These are phyloP conservation scores for Melolontha melolontha DNA, from an alignment of 2,888 invertebrate species.

Conservation along the genomic window DNA sequence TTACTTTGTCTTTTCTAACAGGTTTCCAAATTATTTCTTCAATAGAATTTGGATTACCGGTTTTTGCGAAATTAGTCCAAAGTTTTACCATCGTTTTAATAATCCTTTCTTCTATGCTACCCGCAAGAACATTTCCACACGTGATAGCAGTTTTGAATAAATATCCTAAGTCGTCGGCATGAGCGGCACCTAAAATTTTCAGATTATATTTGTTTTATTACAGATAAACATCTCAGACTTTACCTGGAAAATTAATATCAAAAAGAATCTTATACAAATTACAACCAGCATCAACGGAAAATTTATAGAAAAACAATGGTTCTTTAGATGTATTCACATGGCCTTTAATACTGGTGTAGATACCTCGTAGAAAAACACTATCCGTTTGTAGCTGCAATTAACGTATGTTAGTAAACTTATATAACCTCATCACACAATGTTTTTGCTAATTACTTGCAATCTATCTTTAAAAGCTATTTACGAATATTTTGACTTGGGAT, in stretches of 20 bases:
- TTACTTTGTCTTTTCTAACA: slow-evolving; percentile 47
- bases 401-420: too few species aligned
- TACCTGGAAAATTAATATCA: slow-evolving; percentile 47
- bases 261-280: slow-evolving; percentile 49
- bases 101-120: slow-evolving; percentile 48
- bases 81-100: slow-evolving; percentile 51
- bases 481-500: too few species aligned
- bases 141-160: slow-evolving; percentile 50
- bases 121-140: slow-evolving; percentile 42
- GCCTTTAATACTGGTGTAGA: slow-evolving; percentile 47
- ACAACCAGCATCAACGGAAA: slow-evolving; percentile 48
- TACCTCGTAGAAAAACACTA: slow-evolving; percentile 48
- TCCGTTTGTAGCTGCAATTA: slow-evolving; percentile 51
- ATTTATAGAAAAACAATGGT: slow-evolving; percentile 53
- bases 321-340: slow-evolving; percentile 41
- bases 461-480: too few species aligned
- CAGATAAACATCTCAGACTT: not conserved
- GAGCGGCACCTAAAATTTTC: slow-evolving; percentile 51
- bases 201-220: not conserved
- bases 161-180: slow-evolving; percentile 57
- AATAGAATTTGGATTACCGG: slow-evolving; percentile 51
- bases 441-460: too few species aligned
- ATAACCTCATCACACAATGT: too few species aligned
- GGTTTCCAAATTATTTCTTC: slow-evolving; percentile 53
- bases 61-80: slow-evolving; percentile 56